phyloP scores from a whole-genome alignment of 2,113 vertebrate species.

The Dicrurus megarhynchus region DNA sequence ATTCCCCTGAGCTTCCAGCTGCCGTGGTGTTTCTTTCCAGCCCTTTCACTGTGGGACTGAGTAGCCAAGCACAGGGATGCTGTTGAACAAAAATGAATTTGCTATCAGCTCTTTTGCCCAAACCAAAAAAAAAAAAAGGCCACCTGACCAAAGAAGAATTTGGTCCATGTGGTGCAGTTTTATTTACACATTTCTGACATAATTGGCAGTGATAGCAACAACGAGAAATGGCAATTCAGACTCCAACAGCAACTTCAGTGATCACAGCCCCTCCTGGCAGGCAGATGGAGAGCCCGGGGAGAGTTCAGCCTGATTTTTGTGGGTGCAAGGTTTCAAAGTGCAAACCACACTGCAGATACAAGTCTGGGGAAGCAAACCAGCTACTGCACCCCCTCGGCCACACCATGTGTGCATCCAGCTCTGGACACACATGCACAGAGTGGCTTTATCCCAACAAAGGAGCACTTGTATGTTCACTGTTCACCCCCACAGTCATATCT shows the following conservation, averaged over 20 bases:
- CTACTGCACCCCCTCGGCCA: not conserved
- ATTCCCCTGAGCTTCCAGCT: not conserved
- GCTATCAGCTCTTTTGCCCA: not conserved
- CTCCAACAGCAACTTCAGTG: not conserved
- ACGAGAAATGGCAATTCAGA: not conserved
- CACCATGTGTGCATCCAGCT: not conserved
- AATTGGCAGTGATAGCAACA: not conserved
- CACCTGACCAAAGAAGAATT: not conserved
- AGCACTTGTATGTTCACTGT: not conserved
- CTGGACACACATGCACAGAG: not conserved
- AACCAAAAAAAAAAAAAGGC: not conserved
- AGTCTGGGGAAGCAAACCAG: not conserved
- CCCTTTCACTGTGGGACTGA: fast-evolving
- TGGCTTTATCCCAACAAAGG: constrained; percentile 19
- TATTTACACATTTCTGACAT: not conserved
- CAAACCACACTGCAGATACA: not conserved
- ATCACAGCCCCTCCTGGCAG: not conserved
- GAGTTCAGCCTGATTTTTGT: not conserved
- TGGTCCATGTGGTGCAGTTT: not conserved
- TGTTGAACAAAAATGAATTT: not conserved
- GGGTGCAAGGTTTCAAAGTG: not conserved
- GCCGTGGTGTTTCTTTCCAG: not conserved
- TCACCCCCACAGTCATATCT: not conserved
- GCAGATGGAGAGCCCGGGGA: not conserved
- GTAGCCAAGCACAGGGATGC: not conserved